Evolutionary conservation across 2,888 invertebrate genomes (phyloP).

Genomic region (Plagiodera versicolora): DNA sequence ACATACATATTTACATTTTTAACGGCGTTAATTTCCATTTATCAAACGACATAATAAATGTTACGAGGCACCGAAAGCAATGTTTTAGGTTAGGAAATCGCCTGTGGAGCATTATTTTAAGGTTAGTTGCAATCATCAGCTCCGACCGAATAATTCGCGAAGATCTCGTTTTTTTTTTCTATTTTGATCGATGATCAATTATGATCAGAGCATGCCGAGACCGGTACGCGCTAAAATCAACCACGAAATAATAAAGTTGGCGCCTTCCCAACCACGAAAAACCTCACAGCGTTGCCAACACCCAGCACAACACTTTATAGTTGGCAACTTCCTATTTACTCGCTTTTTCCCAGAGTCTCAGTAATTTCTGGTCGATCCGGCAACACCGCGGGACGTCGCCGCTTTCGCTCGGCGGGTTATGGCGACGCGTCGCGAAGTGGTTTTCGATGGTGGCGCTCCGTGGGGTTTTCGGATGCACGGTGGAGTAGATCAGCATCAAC

Average conservation of each 20-base stretch:
- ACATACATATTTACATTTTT: not conserved
- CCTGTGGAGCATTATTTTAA: no score
- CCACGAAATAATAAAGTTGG: conserved; percentile 37
- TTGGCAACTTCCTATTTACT: not conserved
- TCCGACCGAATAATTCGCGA: not conserved
- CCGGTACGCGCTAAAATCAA: conserved; percentile 11
- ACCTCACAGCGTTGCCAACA: not conserved
- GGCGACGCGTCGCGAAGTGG: conserved; percentile 71
- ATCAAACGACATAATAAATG: no score
- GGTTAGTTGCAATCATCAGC: no score
- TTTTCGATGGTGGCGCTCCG: conserved; percentile 79
- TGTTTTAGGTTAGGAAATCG: no score
- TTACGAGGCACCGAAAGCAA: no score
- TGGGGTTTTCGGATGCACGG: conserved; percentile 91
- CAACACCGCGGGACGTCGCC: conserved; percentile 28
- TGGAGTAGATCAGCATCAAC: conserved; percentile 76
- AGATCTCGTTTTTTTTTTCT: conserved; percentile 26
- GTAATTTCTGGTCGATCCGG: conserved; percentile 35
- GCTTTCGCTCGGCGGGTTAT: conserved; percentile 52
- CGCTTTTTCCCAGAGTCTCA: conserved; percentile 1
- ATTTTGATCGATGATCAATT: conserved; percentile 40
- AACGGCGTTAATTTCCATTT: not conserved
- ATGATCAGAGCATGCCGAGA: conserved; percentile 12
- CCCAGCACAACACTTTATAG: no score
- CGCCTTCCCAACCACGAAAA: conserved; percentile 32